A percentile compares a stretch with the other conserved stretches of the same genome.
These are phyloP conservation scores for Noctilio leporinus DNA, from an alignment of 2,113 vertebrate species.

Conservation along the genomic window DNA sequence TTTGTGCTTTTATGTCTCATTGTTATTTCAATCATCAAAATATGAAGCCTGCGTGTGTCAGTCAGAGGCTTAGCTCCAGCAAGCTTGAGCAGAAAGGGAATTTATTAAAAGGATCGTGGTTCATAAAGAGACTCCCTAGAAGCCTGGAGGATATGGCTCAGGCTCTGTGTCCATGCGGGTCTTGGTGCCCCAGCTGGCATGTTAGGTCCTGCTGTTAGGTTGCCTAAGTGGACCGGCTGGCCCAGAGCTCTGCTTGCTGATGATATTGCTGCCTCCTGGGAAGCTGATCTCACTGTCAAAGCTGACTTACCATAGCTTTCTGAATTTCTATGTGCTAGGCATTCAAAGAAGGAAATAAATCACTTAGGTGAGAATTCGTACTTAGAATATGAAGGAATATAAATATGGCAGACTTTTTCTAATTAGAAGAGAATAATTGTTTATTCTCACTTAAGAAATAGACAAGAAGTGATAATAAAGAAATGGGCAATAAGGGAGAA, in stretches of 20 bases:
- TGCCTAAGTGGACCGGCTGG: neutral
- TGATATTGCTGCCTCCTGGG: accelerated
- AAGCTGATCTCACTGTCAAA: neutral
- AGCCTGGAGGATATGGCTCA: neutral
- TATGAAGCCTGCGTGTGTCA: neutral
- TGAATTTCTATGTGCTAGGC: neutral
- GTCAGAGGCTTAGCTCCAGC: neutral
- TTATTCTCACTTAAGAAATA: constrained; percentile 11
- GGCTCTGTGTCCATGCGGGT: neutral
- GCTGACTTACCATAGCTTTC: neutral
- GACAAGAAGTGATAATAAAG: neutral
- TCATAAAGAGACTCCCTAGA: neutral
- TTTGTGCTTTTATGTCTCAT: neutral
- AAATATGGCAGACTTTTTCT: constrained; percentile 8
- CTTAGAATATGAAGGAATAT: constrained; percentile 28
- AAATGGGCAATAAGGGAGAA: neutral
- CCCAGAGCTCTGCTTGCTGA: neutral
- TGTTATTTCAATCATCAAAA: neutral
- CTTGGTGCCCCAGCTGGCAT: neutral
- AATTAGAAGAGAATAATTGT: constrained; percentile 30
- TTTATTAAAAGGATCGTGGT: neutral
- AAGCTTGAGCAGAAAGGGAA: neutral
- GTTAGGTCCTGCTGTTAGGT: neutral
- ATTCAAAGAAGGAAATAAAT: neutral
- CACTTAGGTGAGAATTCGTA: constrained; percentile 36